Evolutionary conservation across 2,888 invertebrate species (phyloP).

Genomic region (Busseola fusca): DNA sequence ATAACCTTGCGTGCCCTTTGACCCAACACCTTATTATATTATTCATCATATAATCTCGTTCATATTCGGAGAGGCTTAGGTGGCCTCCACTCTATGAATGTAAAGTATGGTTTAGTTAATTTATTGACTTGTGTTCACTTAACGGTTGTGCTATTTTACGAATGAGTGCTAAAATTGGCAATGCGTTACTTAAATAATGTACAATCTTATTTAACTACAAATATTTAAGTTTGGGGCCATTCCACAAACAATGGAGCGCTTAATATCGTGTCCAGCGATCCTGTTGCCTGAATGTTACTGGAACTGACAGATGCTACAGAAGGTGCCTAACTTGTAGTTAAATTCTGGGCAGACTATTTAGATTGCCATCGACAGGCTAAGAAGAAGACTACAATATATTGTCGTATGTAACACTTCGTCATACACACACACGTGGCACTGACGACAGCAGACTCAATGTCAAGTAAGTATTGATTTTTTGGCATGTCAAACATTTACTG

Average conservation of each 20-base stretch:
- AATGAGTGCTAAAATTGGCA: not conserved
- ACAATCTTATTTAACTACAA: conserved; percentile 1
- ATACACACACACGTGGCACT: conserved; percentile 5
- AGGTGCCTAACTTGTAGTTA: not conserved
- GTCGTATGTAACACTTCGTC: not conserved
- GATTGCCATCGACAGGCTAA: not conserved
- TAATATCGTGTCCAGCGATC: not conserved
- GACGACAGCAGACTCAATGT: conserved; percentile 26
- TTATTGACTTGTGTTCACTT: conserved; percentile 4
- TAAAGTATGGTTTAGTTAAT: not conserved
- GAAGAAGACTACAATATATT: not conserved
- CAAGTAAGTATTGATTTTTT: conserved; percentile 38
- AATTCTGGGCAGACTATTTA: not conserved
- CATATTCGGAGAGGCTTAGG: conserved; percentile 13
- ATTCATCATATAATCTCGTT: conserved; percentile 37
- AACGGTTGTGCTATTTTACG: not conserved
- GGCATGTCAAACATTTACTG: not conserved
- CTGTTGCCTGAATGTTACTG: not conserved
- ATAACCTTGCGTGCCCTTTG: conserved; percentile 45
- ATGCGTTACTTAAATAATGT: conserved; percentile 2
- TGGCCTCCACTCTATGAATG: not conserved
- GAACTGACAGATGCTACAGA: not conserved
- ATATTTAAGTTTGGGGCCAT: not conserved
- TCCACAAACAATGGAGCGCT: not conserved
- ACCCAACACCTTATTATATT: conserved; percentile 42